Base-by-base conservation (phyloP, 2,113 vertebrate species). In the Vulpes ferrilata region DNA sequence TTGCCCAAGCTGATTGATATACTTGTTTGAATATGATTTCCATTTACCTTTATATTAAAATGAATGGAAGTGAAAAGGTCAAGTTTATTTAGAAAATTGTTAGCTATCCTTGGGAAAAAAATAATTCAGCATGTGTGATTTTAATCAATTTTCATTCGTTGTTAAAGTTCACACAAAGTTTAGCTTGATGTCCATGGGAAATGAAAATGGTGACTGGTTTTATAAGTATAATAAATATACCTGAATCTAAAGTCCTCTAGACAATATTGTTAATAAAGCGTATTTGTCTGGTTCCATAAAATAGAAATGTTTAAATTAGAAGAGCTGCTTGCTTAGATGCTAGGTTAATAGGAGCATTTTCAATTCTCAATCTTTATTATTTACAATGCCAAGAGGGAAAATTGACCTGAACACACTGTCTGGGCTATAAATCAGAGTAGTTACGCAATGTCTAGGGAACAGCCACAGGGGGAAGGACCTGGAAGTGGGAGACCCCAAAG, bases 141-240 rank as follows among this genome's bases (percentile, higher is more conserved):
- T 96, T 98, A 98, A 96, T 97, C 98, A 98, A 96, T 94, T 97
- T 97, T 94, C 57, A 94, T 97, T 98, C 57, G 60, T 98, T 97
- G 96, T 95, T 97, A 91, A 98, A 96, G 93, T 98, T 97, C 97
- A 96, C 64, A 83, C 23, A 84, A 96, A 97, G 93, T 97, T 95
- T 95, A 97, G 55, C 65, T 78, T 93, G 35, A 79, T 94, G 62
- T 83, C 88, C 55, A 17, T 81, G 71, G 93, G 93, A 94, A 84
- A 95, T 96, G 81, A 76, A 97, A 96, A 84, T 90, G 67, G 65
- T 93, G 94, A 80, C 81, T 90, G 27, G 35, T 93, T 87, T 97
- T 92, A 90, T 13, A 88, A 30, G n/a, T 19, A 96, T 20, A 85
- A 88, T 97, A 97, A 97, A 97, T 88, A 93, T 53, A 78, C 90